These are phyloP conservation scores for Ellobius talpinus DNA, from an alignment of 2,113 vertebrate genomes.

Conservation along the genomic window DNA sequence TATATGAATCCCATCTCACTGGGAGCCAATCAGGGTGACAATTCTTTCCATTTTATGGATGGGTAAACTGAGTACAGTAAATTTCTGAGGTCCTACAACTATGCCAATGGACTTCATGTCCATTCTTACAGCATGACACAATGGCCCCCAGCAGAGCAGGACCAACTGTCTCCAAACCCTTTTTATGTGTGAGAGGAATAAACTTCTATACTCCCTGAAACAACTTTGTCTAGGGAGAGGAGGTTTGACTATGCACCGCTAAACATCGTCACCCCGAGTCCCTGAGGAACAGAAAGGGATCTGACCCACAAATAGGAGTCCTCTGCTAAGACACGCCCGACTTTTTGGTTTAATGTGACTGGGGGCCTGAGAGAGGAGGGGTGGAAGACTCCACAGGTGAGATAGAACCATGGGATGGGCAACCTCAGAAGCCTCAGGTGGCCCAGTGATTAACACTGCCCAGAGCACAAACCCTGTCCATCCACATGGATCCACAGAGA, in stretches of 20 bases:
- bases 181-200: neutral
- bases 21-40: neutral
- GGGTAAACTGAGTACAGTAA: neutral
- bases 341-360: neutral
- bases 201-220: neutral
- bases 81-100: neutral
- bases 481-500: neutral
- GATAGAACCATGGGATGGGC: too few species aligned
- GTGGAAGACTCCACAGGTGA: neutral
- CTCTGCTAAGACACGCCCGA: neutral
- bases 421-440: neutral
- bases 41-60: neutral
- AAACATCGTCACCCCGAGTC: neutral
- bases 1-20: neutral
- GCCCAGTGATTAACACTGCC: neutral
- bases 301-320: neutral
- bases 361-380: neutral
- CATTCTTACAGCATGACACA: accelerated
- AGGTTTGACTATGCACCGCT: neutral
- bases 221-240: neutral
- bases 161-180: neutral
- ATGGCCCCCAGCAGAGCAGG: neutral
- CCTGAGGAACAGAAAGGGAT: neutral
- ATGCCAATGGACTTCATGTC: neutral
- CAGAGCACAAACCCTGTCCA: neutral